Evolutionary conservation across 2,888 invertebrate genomes (phyloP).

Genomic region (Clepsis dumicolana): DNA sequence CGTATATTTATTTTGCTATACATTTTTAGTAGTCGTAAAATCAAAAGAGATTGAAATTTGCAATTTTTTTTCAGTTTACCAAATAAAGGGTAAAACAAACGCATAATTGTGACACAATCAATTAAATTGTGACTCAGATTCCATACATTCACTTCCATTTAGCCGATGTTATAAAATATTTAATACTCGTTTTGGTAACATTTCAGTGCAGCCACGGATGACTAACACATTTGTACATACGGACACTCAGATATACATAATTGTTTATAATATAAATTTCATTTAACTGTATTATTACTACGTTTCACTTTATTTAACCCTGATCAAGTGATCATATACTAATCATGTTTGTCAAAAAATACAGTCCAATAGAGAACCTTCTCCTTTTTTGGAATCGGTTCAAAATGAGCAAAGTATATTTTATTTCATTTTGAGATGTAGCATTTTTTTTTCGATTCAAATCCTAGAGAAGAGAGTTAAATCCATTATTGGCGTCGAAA

Average conservation of each 20-base stretch:
- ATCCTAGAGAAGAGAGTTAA: not conserved
- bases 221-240: slow-evolving; percentile 32
- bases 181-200: slow-evolving; percentile 43
- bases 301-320: not conserved
- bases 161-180: slow-evolving; percentile 17
- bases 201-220: not conserved
- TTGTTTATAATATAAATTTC: not conserved
- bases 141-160: slow-evolving; percentile 6
- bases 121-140: not conserved
- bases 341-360: not conserved
- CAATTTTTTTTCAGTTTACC: too few species aligned
- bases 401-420: not conserved
- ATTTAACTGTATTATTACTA: not conserved
- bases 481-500: not conserved
- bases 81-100: too few species aligned
- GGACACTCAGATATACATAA: slow-evolving; percentile 4
- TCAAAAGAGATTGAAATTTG: too few species aligned
- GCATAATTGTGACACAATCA: not conserved
- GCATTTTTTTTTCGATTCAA: too few species aligned
- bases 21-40: too few species aligned
- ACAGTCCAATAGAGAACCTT: not conserved
- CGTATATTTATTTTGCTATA: too few species aligned
- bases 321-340: not conserved
- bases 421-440: not conserved
- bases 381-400: not conserved